Evolutionary conservation across 1,140 invertebrate genomes (phyloP).

Genomic region (Drosophila busckii): DNA sequence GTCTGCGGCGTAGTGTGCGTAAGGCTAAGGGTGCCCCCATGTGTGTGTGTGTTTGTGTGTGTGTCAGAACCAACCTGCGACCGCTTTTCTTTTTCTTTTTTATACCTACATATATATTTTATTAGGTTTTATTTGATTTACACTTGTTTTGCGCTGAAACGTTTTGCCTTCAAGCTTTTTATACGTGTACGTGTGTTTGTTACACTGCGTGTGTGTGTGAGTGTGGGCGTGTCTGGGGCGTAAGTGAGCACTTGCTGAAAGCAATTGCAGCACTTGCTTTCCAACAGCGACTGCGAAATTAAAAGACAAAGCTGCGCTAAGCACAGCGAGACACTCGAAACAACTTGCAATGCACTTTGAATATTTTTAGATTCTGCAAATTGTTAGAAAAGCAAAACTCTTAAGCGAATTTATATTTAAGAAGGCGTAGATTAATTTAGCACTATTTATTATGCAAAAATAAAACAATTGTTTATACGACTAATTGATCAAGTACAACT

Average conservation of each 20-base stretch:
- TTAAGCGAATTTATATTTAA: too few species aligned
- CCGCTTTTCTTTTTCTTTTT: conserved; percentile 34
- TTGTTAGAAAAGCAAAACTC: too few species aligned
- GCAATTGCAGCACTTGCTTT: conserved; percentile 24
- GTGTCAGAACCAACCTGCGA: conserved; percentile 48
- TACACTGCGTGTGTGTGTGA: conserved; percentile 3
- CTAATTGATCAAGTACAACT: too few species aligned
- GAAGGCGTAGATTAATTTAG: too few species aligned
- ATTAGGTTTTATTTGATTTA: conserved; percentile 77
- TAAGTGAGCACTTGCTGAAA: conserved; percentile 26
- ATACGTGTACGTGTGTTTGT: conserved; percentile 5
- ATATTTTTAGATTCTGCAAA: too few species aligned
- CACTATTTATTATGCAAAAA: too few species aligned
- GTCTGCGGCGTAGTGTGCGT: conserved; percentile 40
- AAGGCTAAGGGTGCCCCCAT: conserved; percentile 16
- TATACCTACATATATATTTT: conserved; percentile 70
- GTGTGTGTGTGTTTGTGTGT: conserved; percentile 1
- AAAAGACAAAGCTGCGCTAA: background rate
- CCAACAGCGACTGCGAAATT: conserved; percentile 4
- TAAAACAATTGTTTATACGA: too few species aligned
- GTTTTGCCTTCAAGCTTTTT: conserved; percentile 40
- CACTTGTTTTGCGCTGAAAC: conserved; percentile 72
- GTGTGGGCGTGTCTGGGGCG: conserved; percentile 20
- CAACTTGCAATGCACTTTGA: background rate
- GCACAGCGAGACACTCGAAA: background rate